Percentiles rank a stretch among this genome's conserved stretches.
Evolutionary conservation across 2,888 invertebrate species (phyloP).

Genomic region (Geotrupes spiniger): DNA sequence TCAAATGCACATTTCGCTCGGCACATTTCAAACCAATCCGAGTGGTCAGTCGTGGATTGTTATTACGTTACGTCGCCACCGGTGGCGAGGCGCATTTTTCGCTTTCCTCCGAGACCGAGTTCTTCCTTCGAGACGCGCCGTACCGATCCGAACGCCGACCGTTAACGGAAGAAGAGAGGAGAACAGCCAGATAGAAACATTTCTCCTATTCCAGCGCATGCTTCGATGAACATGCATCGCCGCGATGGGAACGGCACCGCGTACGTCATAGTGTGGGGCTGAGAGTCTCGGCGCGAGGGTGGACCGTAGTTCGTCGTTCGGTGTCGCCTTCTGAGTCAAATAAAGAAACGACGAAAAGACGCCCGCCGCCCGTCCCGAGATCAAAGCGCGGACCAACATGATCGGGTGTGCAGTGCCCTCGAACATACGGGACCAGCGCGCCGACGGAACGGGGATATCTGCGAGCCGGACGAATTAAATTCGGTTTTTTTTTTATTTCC

Average conservation of each 20-base stretch:
- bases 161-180: constrained; percentile 17
- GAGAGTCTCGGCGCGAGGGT: constrained; percentile 4
- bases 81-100: too few species aligned
- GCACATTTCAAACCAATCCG: too few species aligned
- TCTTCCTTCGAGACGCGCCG: constrained; percentile 16
- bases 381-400: constrained; percentile 3
- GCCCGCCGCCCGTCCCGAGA: background rate
- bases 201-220: constrained; percentile 38
- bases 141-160: constrained; percentile 17
- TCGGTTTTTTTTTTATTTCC: background rate
- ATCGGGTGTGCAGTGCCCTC: constrained; percentile 2
- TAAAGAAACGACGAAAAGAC: background rate
- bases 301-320: background rate
- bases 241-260: background rate
- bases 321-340: background rate
- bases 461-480: background rate
- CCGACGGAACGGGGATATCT: background rate
- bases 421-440: constrained; percentile 21
- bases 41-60: too few species aligned
- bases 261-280: constrained; percentile 4
- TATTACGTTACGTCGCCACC: too few species aligned
- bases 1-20: too few species aligned
- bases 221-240: constrained; percentile 31
- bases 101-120: background rate
- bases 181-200: constrained; percentile 18